Evolutionary conservation across 2,888 invertebrate species (phyloP).

Genomic region (Phortica magna): DNA sequence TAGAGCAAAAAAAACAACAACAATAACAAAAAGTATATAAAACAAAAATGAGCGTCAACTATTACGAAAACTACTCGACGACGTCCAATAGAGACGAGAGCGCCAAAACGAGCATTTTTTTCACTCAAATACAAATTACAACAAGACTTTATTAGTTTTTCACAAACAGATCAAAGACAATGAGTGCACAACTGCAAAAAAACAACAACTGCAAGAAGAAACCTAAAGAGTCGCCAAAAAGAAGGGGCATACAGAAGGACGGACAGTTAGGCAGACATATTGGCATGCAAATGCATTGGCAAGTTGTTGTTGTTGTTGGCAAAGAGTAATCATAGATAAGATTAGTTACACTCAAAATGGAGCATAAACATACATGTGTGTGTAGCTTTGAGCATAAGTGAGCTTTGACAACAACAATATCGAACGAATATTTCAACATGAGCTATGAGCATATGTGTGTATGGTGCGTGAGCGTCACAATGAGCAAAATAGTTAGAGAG

Average conservation of each 20-base stretch:
- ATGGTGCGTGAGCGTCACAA: conserved; percentile 5
- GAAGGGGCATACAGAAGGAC: not conserved
- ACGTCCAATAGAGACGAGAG: conserved; percentile 40
- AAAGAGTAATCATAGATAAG: not conserved
- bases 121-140: conserved; percentile 50
- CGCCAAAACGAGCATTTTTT: conserved; percentile 57
- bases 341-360: conserved; percentile 44
- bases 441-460: conserved; percentile 52
- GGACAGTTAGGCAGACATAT: too few species aligned
- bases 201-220: too few species aligned
- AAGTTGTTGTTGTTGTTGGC: too few species aligned
- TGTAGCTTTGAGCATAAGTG: conserved; percentile 53
- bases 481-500: conserved; percentile 18
- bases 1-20: conserved; percentile 16
- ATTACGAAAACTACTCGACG: conserved; percentile 5
- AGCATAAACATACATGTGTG: conserved; percentile 34
- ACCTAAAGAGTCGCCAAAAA: not conserved
- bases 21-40: not conserved
- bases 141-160: conserved; percentile 22
- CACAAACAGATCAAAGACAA: conserved; percentile 23
- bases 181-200: conserved; percentile 7
- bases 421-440: conserved; percentile 48
- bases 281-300: too few species aligned
- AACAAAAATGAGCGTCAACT: not conserved
- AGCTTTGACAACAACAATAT: conserved; percentile 39